These are phyloP conservation scores for Sebastolobus alascanus DNA, from an alignment of 2,797 vertebrate genomes.

Conservation along the genomic window DNA sequence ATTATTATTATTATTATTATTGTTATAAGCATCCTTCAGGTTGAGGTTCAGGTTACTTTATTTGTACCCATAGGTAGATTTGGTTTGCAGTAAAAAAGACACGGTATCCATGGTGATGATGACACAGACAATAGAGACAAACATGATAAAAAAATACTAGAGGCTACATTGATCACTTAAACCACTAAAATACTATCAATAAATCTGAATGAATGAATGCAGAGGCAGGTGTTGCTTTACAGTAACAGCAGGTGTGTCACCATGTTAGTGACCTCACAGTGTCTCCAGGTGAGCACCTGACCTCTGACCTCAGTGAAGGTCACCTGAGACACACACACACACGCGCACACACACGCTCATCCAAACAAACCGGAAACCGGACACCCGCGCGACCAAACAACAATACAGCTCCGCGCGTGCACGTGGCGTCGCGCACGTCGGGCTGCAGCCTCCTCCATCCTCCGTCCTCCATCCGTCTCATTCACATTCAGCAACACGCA, in stretches of 20 bases:
- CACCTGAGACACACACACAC: slow-evolving; percentile 17
- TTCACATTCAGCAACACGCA: slow-evolving; percentile 43
- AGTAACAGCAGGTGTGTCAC: background rate
- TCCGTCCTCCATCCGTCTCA: slow-evolving; percentile 30
- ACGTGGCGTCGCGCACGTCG: slow-evolving; percentile 27
- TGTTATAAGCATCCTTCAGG: too few species aligned
- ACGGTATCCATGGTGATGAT: too few species aligned
- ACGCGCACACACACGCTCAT: background rate
- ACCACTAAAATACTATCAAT: too few species aligned
- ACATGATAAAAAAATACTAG: too few species aligned
- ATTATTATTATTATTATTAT: too few species aligned
- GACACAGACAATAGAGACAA: too few species aligned
- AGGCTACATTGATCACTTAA: too few species aligned
- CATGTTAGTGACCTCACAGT: background rate
- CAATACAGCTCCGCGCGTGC: slow-evolving; percentile 52
- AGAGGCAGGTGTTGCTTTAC: too few species aligned
- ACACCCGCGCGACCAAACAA: slow-evolving; percentile 19
- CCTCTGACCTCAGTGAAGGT: slow-evolving; percentile 63
- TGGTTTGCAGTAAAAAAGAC: too few species aligned
- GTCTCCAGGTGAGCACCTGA: slow-evolving; percentile 17
- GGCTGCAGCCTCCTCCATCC: slow-evolving; percentile 64
- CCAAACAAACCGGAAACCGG: slow-evolving; percentile 27
- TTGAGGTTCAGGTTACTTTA: too few species aligned
- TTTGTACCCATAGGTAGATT: too few species aligned
- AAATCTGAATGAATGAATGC: too few species aligned